Evolutionary conservation across 2,797 vertebrate species (phyloP).

Genomic region (Hemitrygon akajei): DNA sequence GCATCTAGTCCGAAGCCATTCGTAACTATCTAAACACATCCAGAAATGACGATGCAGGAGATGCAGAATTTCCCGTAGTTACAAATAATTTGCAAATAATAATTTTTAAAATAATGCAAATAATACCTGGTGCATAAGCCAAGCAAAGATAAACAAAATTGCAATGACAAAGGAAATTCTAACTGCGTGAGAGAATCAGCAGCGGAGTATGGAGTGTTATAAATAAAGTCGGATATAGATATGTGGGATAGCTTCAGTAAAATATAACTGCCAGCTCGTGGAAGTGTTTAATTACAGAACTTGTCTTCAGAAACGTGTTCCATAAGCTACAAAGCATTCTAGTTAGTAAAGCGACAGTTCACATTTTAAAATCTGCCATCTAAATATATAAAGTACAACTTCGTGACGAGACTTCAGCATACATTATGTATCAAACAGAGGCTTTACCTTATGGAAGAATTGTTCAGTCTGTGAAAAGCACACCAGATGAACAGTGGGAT

Average conservation of each 20-base stretch:
- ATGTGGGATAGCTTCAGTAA: conserved; percentile 14
- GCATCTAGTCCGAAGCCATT: neutral
- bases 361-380: neutral
- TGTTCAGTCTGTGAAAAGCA: neutral
- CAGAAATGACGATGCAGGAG: neutral
- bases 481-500: neutral
- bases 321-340: neutral
- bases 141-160: neutral
- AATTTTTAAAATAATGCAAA: neutral
- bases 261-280: neutral
- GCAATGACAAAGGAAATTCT: neutral
- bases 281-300: conserved; percentile 14
- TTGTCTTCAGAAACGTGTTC: neutral
- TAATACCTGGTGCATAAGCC: neutral
- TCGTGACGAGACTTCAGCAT: neutral
- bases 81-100: neutral
- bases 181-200: neutral
- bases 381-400: neutral
- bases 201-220: neutral
- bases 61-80: no score
- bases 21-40: neutral
- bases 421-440: neutral
- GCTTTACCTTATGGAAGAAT: neutral
- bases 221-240: conserved; percentile 32
- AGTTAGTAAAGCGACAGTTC: neutral